These are phyloP conservation scores for Gryllus longicercus DNA, from an alignment of 2,888 invertebrate genomes.

Conservation along the genomic window DNA sequence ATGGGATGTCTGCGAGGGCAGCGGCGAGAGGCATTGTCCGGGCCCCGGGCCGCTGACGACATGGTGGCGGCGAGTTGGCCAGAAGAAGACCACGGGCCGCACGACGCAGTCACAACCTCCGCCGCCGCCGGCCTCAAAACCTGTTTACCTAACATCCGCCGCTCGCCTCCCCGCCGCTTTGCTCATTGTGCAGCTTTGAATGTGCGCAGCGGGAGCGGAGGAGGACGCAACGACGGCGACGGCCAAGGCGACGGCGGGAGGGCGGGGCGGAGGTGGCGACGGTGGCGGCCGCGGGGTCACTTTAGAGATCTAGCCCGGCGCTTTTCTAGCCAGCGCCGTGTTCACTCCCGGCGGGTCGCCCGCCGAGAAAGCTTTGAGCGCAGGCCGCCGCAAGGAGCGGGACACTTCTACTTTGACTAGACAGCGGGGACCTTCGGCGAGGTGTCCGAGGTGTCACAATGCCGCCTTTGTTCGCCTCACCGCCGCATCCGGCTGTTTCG, in stretches of 20 bases:
- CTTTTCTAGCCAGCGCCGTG: background rate
- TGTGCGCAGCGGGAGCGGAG: background rate
- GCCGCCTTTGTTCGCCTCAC: background rate
- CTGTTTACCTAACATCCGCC: slow-evolving; percentile 6
- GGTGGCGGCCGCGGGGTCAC: background rate
- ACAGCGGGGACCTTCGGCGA: background rate
- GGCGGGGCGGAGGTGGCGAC: background rate
- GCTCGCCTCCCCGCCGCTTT: background rate
- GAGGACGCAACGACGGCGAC: background rate
- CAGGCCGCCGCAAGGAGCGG: background rate
- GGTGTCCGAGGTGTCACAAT: background rate
- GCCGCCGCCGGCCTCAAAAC: background rate
- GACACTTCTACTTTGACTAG: background rate
- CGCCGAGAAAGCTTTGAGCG: background rate
- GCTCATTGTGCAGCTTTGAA: background rate
- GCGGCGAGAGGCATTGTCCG: background rate
- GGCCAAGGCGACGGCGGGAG: background rate
- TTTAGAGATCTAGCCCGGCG: background rate
- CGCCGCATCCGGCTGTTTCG: background rate
- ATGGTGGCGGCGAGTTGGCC: background rate
- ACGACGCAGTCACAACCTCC: background rate
- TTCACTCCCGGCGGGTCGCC: background rate
- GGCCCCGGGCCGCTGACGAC: background rate
- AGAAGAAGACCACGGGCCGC: background rate
- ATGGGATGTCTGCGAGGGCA: slow-evolving; percentile 17